Evolutionary conservation across 2,113 vertebrate genomes (phyloP), one percentile per base, ranked within the genome.

Genomic region (Cepphus grylle): DNA sequence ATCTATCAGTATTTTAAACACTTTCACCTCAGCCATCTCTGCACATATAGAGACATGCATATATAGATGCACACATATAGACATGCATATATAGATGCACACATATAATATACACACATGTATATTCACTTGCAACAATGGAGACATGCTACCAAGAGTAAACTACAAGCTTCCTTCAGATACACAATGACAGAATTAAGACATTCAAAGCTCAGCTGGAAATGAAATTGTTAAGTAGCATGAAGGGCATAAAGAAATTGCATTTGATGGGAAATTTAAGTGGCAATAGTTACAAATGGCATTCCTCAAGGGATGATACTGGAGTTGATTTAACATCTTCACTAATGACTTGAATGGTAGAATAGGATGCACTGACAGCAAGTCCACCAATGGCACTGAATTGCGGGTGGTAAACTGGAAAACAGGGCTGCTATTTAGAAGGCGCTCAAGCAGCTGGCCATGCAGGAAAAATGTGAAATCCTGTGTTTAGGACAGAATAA

Each of bases 91-190:
- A 16, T 72, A 50, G 12, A 36, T 9, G 63, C 5, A 11, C 15
- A 22, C 16, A 21, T 72, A 49, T 11, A 50, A 45, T 32, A 43
- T 32, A 36, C 9, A 18, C 3, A 5, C 8, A 50, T 0, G 0
- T 23, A 23, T 22, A 27, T 63, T 65, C 21, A 17, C 34, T 47
- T 67, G n/a, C n/a, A 40, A 66, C 3, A n/a, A 40, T 17, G 38
- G 45, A 74, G 69, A 61, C 12, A 19, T 1, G 0, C 29, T 49
- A 18, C 40, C 6, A 42, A 42, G 29, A 26, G 26, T 29, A 34
- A 72, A 34, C 30, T 30, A 2, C 22, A 55, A 42, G 4, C 30
- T 17, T 71, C 17, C 50, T 78, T 17, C 49, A 83, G 25, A 15
- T 67, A 40, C 12, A 13, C 15, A 45, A 4, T 5, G n/a, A 42